Conservation (phyloP, 1,140 invertebrate genomes). For the Dendrolimus kikuchii region DNA sequence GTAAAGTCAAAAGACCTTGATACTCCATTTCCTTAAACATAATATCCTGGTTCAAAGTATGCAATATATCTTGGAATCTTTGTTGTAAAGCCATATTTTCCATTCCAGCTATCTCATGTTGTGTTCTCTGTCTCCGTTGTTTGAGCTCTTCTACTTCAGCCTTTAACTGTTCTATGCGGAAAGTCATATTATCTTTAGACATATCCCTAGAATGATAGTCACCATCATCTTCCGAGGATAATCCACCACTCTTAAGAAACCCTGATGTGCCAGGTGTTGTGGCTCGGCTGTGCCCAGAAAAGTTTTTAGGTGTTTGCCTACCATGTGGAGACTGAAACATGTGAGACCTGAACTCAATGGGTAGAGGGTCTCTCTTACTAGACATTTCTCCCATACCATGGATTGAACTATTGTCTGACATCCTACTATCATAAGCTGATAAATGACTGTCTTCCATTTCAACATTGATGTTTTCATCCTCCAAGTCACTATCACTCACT, state of each 20-base stretch:
- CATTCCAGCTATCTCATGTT: constrained; percentile 87
- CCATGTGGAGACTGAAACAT: constrained; percentile 37
- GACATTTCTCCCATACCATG: constrained; percentile 71
- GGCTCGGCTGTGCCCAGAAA: constrained; percentile 15
- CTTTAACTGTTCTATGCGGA: constrained; percentile 74
- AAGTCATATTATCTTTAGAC: constrained; percentile 68
- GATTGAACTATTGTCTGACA: constrained; percentile 83
- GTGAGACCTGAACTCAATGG: constrained; percentile 37
- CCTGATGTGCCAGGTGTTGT: constrained; percentile 25
- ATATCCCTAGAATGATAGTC: constrained; percentile 40
- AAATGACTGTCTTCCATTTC: constrained; percentile 86
- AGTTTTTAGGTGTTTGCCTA: constrained; percentile 16
- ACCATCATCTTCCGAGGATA: constrained; percentile 42
- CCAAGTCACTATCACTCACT: constrained; percentile 87
- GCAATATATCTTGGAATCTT: constrained; percentile 85
- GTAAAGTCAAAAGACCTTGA: constrained; percentile 45
- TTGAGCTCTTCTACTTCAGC: constrained; percentile 82
- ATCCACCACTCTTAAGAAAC: constrained; percentile 25
- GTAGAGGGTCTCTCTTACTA: constrained; percentile 22
- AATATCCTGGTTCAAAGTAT: constrained; percentile 84
- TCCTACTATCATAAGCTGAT: constrained; percentile 81
- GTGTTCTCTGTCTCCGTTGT: constrained; percentile 81
- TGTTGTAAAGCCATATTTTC: constrained; percentile 88
- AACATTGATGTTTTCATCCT: constrained; percentile 80
- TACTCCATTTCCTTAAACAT: constrained; percentile 85